Base-by-base conservation (phyloP, 2,888 invertebrate species). In the Cryptocephalus moraei region DNA sequence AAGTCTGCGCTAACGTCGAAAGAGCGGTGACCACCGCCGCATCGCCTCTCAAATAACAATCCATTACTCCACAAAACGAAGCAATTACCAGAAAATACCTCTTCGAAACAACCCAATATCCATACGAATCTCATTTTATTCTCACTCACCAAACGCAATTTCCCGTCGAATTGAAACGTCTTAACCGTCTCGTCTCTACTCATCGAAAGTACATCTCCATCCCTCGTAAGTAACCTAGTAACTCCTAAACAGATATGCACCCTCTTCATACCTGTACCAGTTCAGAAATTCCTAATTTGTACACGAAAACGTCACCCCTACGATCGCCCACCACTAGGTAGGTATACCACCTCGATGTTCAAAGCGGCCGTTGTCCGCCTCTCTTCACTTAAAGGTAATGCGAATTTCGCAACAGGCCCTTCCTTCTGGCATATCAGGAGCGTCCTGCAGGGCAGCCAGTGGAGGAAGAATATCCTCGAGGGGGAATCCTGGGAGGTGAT, bases 1-100 rank as follows among this genome's bases (percentile, higher is more conserved):
- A n/a, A n/a, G n/a, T n/a, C n/a, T n/a, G n/a, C n/a, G n/a, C n/a
- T n/a, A n/a, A n/a, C n/a, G n/a, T n/a, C n/a, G n/a, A n/a, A n/a
- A n/a, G n/a, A n/a, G n/a, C n/a, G n/a, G 62, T 92, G 92, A 0
- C 91, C 92, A 2, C 93, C 93, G 0, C 92, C 92, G 67, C 92
- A 92, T 8, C 75, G 65, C 8, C 73, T 55, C 77, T 71, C 32
- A 73, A 75, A 73, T 79, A 82, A 82, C 70, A n/a, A n/a, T n/a
- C n/a, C n/a, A n/a, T n/a, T n/a, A n/a, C n/a, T n/a, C n/a, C n/a
- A n/a, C n/a, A n/a, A n/a, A 8, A 83, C 68, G 63, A 85, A 80
- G 51, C 74, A 72, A 55, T 79, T 74, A 53, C 81, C 81, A 57
- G 77, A 78, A 62, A 81, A 59, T 1, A 79, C 56, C 8, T 64